These are phyloP conservation scores for Crossocerus cetratus DNA, from an alignment of 2,888 invertebrate genomes.

Conservation along the genomic window DNA sequence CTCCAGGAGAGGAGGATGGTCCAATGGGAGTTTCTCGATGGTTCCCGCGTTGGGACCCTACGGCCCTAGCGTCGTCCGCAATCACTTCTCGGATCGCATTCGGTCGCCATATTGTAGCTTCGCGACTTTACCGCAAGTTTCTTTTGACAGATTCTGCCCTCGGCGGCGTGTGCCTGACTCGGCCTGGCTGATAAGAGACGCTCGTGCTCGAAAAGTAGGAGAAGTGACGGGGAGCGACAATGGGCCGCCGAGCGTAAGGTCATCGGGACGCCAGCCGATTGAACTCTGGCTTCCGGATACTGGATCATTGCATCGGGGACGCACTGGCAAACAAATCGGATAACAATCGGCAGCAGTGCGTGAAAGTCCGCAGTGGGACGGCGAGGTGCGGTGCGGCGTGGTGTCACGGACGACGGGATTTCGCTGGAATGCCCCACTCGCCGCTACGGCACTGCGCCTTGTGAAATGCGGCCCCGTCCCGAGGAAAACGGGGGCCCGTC, in stretches of 20 bases:
- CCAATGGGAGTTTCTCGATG: conserved; percentile 43
- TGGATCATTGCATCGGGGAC: background rate
- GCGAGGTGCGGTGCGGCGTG: background rate
- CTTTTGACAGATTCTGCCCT: background rate
- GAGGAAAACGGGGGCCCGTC: conserved; percentile 55
- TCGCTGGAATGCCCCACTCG: conserved; percentile 31
- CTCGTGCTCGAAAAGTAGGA: background rate
- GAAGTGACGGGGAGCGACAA: background rate
- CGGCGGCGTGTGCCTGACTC: background rate
- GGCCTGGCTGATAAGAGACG: background rate
- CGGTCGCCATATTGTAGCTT: conserved; percentile 59
- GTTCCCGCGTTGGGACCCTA: conserved; percentile 50
- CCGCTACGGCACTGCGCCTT: conserved; percentile 55
- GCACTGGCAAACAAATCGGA: conserved; percentile 11
- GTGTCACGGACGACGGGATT: conserved; percentile 25
- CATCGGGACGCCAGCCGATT: background rate
- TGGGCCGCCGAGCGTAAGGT: background rate
- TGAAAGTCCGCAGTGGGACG: conserved; percentile 2
- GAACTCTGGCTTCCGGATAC: conserved; percentile 5
- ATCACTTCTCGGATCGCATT: conserved; percentile 47
- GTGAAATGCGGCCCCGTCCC: conserved; percentile 57
- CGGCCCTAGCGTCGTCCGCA: conserved; percentile 52
- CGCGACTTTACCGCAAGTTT: conserved; percentile 50
- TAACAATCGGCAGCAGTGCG: conserved; percentile 25
- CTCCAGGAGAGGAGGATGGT: conserved; percentile 19